phyloP scores from a whole-genome alignment of 2,797 vertebrate species.

The Gadopsis marmoratus region DNA sequence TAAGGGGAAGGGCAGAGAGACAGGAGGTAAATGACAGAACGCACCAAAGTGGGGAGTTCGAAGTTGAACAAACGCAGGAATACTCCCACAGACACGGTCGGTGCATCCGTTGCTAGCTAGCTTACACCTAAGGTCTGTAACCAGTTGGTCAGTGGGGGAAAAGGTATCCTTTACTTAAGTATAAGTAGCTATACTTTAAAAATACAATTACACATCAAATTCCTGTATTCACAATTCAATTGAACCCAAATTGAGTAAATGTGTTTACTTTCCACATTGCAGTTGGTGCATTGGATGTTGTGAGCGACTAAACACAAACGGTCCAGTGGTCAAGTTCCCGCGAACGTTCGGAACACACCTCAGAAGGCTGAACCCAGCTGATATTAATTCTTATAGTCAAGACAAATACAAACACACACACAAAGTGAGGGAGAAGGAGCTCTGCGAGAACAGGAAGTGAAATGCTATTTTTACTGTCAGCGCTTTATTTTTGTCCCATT shows the following conservation, averaged over 20 bases:
- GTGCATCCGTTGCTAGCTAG: not conserved
- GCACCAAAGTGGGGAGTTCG: not conserved
- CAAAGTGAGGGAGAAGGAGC: not conserved
- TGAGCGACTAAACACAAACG: no score
- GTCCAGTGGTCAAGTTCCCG: no score
- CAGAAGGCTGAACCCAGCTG: slow-evolving; percentile 17
- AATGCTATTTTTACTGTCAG: slow-evolving; percentile 55
- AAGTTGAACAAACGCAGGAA: not conserved
- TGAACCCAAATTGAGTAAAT: not conserved
- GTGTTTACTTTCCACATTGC: not conserved
- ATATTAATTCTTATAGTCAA: not conserved
- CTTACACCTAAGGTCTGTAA: not conserved
- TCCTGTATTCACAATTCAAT: not conserved
- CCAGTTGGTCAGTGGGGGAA: not conserved
- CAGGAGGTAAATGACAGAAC: not conserved
- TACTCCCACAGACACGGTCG: not conserved
- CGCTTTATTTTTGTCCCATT: slow-evolving; percentile 57
- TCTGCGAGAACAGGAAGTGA: slow-evolving; percentile 48
- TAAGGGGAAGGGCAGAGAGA: not conserved
- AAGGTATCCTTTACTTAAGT: not conserved
- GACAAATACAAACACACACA: slow-evolving; percentile 1
- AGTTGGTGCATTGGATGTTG: not conserved
- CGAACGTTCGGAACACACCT: slow-evolving; percentile 17
- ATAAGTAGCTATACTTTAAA: not conserved
- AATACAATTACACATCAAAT: not conserved